Conservation (phyloP, 2,113 vertebrate genomes). For the Lepisosteus osseus region DNA sequence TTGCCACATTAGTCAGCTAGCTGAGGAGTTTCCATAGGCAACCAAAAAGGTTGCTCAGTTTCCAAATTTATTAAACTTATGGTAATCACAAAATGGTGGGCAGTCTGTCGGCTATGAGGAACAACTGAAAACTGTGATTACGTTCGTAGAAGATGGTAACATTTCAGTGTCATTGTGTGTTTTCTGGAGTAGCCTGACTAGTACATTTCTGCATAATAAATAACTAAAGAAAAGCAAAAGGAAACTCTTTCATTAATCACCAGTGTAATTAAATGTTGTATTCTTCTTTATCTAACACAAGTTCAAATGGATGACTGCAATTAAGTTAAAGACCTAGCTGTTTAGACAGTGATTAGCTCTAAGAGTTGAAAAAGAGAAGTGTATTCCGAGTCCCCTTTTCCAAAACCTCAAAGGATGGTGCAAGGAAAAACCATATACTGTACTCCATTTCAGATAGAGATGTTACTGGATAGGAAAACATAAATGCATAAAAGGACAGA, state of each 20-base stretch:
- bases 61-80: not conserved
- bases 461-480: too few relatives aligned
- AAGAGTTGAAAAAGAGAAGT: not conserved
- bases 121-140: not conserved
- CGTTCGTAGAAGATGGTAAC: constrained; percentile 28
- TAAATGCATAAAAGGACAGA: too few relatives aligned
- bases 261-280: constrained; percentile 23
- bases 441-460: too few relatives aligned
- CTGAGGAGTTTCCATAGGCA: constrained; percentile 10
- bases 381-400: not conserved
- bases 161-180: not conserved
- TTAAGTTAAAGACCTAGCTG: constrained; percentile 2
- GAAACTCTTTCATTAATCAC: constrained; percentile 30
- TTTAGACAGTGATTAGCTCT: constrained; percentile 4
- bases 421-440: too few relatives aligned
- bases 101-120: not conserved
- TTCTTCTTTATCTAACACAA: constrained; percentile 31
- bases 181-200: too few relatives aligned
- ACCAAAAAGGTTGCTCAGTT: constrained; percentile 6
- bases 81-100: not conserved
- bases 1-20: not conserved
- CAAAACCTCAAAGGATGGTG: too few relatives aligned
- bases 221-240: not conserved
- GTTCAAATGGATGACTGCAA: constrained; percentile 27
- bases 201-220: too few relatives aligned